A percentile compares a stretch with the other conserved stretches of the same genome.
Evolutionary conservation across 2,888 invertebrate genomes (phyloP).

Genomic region (Tribolium freemani): DNA sequence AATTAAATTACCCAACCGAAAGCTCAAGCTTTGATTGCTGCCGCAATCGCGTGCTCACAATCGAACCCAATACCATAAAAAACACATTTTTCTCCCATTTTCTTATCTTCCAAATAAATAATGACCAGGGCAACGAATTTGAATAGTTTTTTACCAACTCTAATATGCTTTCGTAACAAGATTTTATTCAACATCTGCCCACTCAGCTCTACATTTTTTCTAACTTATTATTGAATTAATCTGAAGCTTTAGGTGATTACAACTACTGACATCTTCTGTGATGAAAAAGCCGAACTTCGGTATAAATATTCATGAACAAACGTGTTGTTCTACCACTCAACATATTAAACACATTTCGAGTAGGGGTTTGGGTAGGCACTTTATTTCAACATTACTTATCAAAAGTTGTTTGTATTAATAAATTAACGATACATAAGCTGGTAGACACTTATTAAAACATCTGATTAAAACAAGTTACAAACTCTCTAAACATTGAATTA

Average conservation of each 20-base stretch:
- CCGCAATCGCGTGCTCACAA: constrained; percentile 13
- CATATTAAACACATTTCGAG: constrained; percentile 46
- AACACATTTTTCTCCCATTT: constrained; percentile 2
- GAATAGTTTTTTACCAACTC: constrained; percentile 1
- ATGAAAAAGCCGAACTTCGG: constrained; percentile 27
- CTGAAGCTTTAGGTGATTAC: constrained; percentile 38
- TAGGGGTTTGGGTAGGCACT: constrained; percentile 36
- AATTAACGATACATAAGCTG: constrained; percentile 39
- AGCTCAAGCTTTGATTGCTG: constrained; percentile 28
- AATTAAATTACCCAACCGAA: constrained; percentile 28
- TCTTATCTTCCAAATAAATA: constrained; percentile 6
- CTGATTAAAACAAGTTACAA: too few species aligned
- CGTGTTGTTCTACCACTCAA: constrained; percentile 42
- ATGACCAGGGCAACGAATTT: constrained; percentile 6
- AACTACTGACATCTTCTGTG: constrained; percentile 39
- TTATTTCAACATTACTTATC: constrained; percentile 49
- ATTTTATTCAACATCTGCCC: constrained; percentile 15
- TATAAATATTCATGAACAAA: constrained; percentile 44
- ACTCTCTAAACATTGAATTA: too few species aligned
- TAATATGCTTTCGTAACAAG: neutral
- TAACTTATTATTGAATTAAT: constrained; percentile 32
- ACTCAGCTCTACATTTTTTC: neutral
- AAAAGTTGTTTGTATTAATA: constrained; percentile 48
- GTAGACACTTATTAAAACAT: constrained; percentile 44
- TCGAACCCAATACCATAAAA: constrained; percentile 8